A percentile compares a stretch with the other conserved stretches of the same genome.
phyloP scores from a whole-genome alignment of 2,113 vertebrate genomes.

The Scopus umbretta region DNA sequence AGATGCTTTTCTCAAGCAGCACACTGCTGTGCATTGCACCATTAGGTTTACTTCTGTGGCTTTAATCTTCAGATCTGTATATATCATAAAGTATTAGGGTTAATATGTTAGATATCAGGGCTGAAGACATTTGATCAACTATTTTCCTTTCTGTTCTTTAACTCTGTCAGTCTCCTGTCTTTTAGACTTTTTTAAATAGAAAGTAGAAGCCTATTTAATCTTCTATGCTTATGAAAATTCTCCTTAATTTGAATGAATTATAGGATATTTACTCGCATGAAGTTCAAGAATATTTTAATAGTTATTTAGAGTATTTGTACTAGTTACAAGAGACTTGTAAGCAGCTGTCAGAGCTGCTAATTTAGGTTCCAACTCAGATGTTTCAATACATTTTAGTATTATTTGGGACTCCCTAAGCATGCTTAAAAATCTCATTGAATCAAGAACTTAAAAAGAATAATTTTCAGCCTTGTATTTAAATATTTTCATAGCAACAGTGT shows the following conservation, averaged over 20 bases:
- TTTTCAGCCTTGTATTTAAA: neutral
- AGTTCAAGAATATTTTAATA: neutral
- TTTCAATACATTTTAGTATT: neutral
- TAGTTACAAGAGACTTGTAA: neutral
- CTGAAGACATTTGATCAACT: neutral
- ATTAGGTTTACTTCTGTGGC: neutral
- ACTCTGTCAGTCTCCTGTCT: neutral
- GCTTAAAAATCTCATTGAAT: neutral
- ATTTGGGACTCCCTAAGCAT: neutral
- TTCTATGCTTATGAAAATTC: neutral
- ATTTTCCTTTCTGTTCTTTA: neutral
- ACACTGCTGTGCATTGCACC: neutral
- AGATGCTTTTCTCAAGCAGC: neutral
- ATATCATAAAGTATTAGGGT: neutral
- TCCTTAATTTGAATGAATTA: neutral
- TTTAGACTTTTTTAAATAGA: neutral
- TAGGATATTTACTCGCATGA: neutral
- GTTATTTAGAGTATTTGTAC: neutral
- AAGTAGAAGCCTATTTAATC: neutral
- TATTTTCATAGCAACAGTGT: neutral
- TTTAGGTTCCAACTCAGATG: neutral
- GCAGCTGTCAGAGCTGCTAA: neutral
- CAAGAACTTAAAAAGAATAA: neutral
- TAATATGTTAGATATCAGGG: neutral
- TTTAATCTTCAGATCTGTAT: neutral